Evolutionary conservation across 2,888 invertebrate species (phyloP), one percentile per base, ranked within the genome.

Genomic region (Horisme vitalbata): DNA sequence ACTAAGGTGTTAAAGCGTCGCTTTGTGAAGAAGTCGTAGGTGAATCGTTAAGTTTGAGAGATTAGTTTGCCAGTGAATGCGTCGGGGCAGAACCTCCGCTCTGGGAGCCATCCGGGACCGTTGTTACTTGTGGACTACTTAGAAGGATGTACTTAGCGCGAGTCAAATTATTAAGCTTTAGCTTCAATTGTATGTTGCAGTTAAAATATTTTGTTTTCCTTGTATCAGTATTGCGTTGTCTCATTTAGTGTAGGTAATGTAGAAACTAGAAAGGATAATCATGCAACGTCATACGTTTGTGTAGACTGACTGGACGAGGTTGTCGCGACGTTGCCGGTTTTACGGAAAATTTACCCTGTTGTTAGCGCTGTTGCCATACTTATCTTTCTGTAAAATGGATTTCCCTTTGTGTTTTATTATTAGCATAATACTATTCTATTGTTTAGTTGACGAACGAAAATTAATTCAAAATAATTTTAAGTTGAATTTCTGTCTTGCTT

Each of bases 221-320:
- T 76, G 72, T 79, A 82, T 85, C 87, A 86, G 87, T 87, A 87
- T 87, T 86, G 82, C 79, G 77, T 82, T 80, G 81, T 84, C 80
- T 83, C 83, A 80, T 83, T 81, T 75, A 80, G 75, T 73, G 75
- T 86, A 82, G 67, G n/a, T n/a, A 18, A 5, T 80, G 69, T 83
- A 83, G 78, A 83, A 83, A 82, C 84, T 84, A 84, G 85, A 86
- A 87, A 86, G 84, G 86, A 84, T 84, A 79, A 79, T 80, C 77
- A 71, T 81, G 83, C 84, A 79, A 87, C 87, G 85, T 88, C 88
- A 87, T 77, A 79, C 63, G 75, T 76, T 71, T 72, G 79, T n/a
- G n/a, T 75, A 70, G 74, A 78, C 76, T 56, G 71, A 66, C 59
- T 73, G 78, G 77, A 70, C 79, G 79, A 83, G 78, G 79, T 77